Evolutionary conservation across 1,140 invertebrate species (phyloP).

Genomic region (Mactra quadrangularis): DNA sequence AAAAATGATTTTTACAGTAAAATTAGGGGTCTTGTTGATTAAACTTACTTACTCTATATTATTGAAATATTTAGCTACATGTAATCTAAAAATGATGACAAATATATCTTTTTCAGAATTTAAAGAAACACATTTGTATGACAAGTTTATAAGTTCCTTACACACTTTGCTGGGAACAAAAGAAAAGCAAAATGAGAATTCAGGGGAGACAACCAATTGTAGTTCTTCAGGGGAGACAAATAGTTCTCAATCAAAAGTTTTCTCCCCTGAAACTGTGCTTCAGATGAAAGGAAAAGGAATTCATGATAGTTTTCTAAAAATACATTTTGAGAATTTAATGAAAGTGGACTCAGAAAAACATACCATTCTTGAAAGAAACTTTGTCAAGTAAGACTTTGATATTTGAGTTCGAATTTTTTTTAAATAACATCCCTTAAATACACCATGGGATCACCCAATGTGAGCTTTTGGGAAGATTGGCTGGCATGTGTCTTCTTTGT

Average conservation of each 20-base stretch:
- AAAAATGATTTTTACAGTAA: no score
- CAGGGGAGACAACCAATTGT: no score
- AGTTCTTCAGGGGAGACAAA: not conserved
- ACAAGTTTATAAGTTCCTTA: constrained; percentile 71
- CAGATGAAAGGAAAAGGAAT: constrained; percentile 71
- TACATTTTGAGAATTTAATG: constrained; percentile 77
- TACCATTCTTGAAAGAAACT: constrained; percentile 36
- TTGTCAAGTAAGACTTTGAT: constrained; percentile 34
- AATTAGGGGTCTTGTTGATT: no score
- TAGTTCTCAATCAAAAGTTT: constrained; percentile 44
- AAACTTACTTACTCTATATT: no score
- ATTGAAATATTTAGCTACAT: no score
- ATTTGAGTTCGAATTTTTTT: not conserved
- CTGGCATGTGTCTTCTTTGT: no score
- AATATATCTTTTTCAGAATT: constrained; percentile 69
- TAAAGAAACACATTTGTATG: constrained; percentile 70
- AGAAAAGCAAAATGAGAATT: not conserved
- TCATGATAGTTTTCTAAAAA: constrained; percentile 72
- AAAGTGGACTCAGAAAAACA: constrained; percentile 16
- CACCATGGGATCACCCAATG: no score
- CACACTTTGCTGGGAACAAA: constrained; percentile 67
- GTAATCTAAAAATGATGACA: no score
- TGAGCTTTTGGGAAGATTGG: no score
- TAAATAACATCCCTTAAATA: no score
- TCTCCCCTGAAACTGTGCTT: constrained; percentile 64